A percentile compares a stretch with the other conserved stretches of the same genome.
Conservation (phyloP, 2,797 vertebrate species). For the Girardinus metallicus region DNA sequence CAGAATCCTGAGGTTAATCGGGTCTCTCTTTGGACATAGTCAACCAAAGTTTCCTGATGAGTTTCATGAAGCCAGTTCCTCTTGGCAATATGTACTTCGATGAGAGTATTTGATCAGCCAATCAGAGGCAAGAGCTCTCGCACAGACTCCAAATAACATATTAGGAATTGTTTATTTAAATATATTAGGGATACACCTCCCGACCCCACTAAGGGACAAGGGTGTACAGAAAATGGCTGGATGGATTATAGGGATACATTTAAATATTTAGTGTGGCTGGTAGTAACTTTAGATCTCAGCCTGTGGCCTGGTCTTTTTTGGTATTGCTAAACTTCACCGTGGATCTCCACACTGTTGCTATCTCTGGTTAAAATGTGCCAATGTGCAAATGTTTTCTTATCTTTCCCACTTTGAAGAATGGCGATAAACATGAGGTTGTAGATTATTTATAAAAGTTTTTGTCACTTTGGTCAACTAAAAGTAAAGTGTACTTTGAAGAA, state of each 20-base stretch:
- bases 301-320: not conserved
- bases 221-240: no score
- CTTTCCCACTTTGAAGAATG: not conserved
- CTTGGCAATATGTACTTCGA: no score
- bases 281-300: not conserved
- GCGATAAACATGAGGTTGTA: not conserved
- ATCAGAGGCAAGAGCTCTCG: not conserved
- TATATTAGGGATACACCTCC: no score
- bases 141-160: not conserved
- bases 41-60: not conserved
- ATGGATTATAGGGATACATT: not conserved
- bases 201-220: no score
- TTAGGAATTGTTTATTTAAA: not conserved
- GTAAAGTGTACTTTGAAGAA: not conserved
- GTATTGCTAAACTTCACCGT: not conserved
- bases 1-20: not conserved
- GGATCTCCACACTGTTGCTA: not conserved
- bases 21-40: not conserved
- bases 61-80: not conserved
- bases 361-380: not conserved
- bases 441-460: not conserved
- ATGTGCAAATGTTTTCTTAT: not conserved
- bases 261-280: not conserved
- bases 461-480: not conserved
- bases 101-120: not conserved